Base-by-base conservation (phyloP, 2,797 vertebrate genomes). In the Falco berigora region DNA sequence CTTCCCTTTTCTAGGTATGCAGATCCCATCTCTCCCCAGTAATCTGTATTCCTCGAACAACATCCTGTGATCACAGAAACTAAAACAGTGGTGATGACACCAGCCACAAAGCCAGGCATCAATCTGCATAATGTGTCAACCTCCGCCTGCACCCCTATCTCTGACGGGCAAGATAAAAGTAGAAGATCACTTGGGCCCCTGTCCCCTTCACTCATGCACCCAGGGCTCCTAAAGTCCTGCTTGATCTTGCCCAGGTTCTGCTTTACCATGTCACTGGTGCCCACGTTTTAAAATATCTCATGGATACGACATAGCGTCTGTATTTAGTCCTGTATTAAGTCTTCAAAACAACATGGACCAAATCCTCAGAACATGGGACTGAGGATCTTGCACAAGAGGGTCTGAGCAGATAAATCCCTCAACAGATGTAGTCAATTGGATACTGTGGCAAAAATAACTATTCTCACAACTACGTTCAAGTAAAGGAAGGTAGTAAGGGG, bases 371-470 rank as follows among this genome's bases (percentile, higher is more conserved):
- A 63, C 0, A 0, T 9, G 25, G 9, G 3, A 69, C 55, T 68
- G n/a, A 80, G 30, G 14, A 47, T 13, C n/a, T 17, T 21, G 14
- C 49, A 63, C 0, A 7, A 52, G 15, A 79, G 28, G 38, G 18
- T 42, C 28, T 66, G 47, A 77, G 42, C 23, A 81, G 34, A 24
- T 9, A 71, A 79, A 71, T 30, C 27, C 56, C 40, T 53, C n/a
- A 44, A 67, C 0, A 58, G 23, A 50, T 1, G 2, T 3, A 80
- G 28, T 13, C 67, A 46, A 5, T 0, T 15, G 27, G 22, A 72
- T 18, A 42, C 21, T 46, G 25, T 10, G 3, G 66, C 36, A 75
- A 72, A 86, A 84, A 8, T 14, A 7, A 52, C 15, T 52, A 19
- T 10, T 49, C 36, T 38, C 36, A 71, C 18, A 74, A 16, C 8